Conservation (phyloP, 2,113 vertebrate genomes). For the Xerus inauris region DNA sequence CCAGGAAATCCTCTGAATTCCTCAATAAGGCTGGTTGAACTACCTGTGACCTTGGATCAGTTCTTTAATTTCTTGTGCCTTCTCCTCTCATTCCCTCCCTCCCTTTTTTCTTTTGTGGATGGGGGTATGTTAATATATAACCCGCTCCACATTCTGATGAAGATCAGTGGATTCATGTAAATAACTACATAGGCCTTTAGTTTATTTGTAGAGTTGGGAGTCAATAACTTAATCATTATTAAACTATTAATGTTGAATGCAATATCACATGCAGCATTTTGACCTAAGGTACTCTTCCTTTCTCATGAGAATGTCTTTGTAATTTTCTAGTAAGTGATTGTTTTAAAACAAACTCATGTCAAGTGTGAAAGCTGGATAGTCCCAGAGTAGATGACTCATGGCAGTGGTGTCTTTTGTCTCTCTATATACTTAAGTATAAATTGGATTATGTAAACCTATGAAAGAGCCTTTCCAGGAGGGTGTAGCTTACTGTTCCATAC, state of each 20-base stretch:
- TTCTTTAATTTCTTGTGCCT: background rate
- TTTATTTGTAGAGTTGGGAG: background rate
- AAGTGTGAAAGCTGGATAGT: background rate
- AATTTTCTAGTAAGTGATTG: background rate
- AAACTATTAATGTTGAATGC: background rate
- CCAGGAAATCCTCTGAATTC: conserved; percentile 3
- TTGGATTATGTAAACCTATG: background rate
- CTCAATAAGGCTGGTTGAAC: background rate
- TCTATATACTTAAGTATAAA: background rate
- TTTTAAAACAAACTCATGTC: background rate
- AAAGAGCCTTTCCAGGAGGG: background rate
- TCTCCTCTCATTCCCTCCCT: background rate
- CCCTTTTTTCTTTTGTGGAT: background rate
- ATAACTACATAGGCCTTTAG: background rate
- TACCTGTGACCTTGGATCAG: background rate
- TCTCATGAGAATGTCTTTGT: background rate
- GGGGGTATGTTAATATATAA: background rate
- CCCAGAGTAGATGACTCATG: background rate
- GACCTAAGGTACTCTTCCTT: background rate
- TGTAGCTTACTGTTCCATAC: background rate
- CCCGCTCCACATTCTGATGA: background rate
- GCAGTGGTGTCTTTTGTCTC: background rate
- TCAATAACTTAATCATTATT: background rate
- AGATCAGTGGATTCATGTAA: background rate
- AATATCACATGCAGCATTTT: background rate